Base-by-base conservation (phyloP, 2,113 vertebrate genomes). In the Triplophysa dalaica region DNA sequence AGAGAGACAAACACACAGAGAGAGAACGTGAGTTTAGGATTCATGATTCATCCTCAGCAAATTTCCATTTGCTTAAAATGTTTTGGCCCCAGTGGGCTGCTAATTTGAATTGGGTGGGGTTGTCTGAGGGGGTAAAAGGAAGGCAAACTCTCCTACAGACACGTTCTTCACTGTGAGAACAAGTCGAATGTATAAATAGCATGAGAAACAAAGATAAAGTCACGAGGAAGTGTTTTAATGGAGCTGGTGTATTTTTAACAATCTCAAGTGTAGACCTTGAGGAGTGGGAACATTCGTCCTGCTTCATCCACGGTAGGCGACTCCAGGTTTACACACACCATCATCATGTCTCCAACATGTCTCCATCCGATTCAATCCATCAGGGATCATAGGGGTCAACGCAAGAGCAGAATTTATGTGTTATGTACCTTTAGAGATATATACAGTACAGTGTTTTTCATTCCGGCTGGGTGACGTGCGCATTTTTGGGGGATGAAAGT, bases 401-500 rank as follows among this genome's bases (percentile, higher is more conserved):
- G 13, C 24, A 12, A 14, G 16, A 17, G 50, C n/a, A 14, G 70
- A 76, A 76, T 52, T 38, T 54, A 50, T 65, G 29, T 38, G 41
- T 65, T 11, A 7, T 45, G 14, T 38, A 22, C 22, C 12, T 48
- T 52, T 52, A 14, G 52, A 81, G 81, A 69, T 72, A 80, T 41
- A 63, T 48, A 29, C 76, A 86, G 79, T 74, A 60, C 33, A 69
- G 11, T 38, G 56, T 89, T 91, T 91, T 89, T 84, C 81, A 56
- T 64, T 54, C 89, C 86, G 90, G 90, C 89, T 90, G 81, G 85
- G 88, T 81, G 81, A 90, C 85, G 1, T 45, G 83, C 76, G 82
- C 87, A 87, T 10, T 43, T 86, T 86, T 88, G 54, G 75, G 81
- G 67, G 83, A 78, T 78, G 88, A 85, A 88, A 89, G 86, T 16